phyloP scores from a whole-genome alignment of 2,888 invertebrate species.

The Sinohyriopsis cumingii region DNA sequence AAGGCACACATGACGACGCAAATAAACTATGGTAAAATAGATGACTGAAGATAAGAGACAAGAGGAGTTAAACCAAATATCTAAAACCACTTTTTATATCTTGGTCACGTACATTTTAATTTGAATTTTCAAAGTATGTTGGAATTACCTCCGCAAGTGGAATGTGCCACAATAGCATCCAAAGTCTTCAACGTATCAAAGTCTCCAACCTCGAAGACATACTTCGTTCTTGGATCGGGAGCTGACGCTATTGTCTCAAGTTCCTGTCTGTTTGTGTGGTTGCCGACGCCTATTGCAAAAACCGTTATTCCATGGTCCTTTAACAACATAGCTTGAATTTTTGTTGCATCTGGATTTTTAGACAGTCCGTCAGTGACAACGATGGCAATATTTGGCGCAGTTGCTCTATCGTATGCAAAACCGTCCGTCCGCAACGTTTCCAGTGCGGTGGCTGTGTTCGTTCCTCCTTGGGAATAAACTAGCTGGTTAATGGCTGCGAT shows the following conservation, averaged over 20 bases:
- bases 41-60: too few species aligned
- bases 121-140: background rate
- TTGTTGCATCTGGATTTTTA: slow-evolving; percentile 19
- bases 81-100: too few species aligned
- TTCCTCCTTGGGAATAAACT: slow-evolving; percentile 30
- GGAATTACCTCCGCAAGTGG: slow-evolving; percentile 29
- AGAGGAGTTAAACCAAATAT: too few species aligned
- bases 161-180: slow-evolving; percentile 16
- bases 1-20: too few species aligned
- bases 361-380: slow-evolving; percentile 30
- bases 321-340: slow-evolving; percentile 12
- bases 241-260: slow-evolving; percentile 24
- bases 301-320: slow-evolving; percentile 16
- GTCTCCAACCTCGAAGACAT: slow-evolving; percentile 23
- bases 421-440: slow-evolving; percentile 21
- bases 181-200: slow-evolving; percentile 23
- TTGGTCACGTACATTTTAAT: too few species aligned
- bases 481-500: slow-evolving; percentile 26
- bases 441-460: slow-evolving; percentile 28
- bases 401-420: slow-evolving; percentile 12
- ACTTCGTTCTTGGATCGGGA: slow-evolving; percentile 3
- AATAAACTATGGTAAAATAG: too few species aligned
- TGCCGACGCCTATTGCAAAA: slow-evolving; percentile 30
- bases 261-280: slow-evolving; percentile 17
- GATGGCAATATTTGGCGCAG: slow-evolving; percentile 25